Evolutionary conservation across 2,888 invertebrate genomes (phyloP), one percentile per base, ranked within the genome.

Genomic region (Heliconius erato): DNA sequence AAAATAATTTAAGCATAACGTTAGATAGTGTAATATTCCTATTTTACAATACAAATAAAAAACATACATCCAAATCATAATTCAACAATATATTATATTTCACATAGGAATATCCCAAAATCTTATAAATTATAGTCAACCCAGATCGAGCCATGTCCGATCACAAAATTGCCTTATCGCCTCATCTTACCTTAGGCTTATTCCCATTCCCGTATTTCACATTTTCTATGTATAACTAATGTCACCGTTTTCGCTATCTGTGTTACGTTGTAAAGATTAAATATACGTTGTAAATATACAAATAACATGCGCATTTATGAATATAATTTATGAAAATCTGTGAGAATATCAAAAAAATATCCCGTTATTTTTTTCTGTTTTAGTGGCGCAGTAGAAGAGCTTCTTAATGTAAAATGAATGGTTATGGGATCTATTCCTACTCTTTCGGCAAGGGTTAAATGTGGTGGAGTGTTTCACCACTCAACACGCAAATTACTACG

Each of bases 161-260:
- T 71, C 81, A 79, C 79, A 72, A 72, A 78, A 81, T 78, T 71
- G 81, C 77, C 81, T 78, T 65, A 81, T 81, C 77, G 32, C 81
- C 81, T 76, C 77, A 81, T 81, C 81, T 81, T 81, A 81, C 81
- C 81, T 81, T 78, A 78, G 81, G 77, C 81, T 71, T 77, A 68
- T 81, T 26, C 76, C 65, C 69, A 63, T 63, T 77, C 77, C 71
- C 65, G 63, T 78, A 78, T 77, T 81, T 78, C 77, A 81, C 63
- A 78, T 68, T 67, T 78, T 67, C 26, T 49, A 49, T 68, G 9
- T 44, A 28, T 6, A 78, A 67, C 78, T 78, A 44, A 78, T 49
- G 16, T 5, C 35, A 77, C 14, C 11, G 26, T 54, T 32, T n/a
- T 54, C n/a, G n/a, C n/a, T 76, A 76, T 76, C 63, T 76, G 7